Conservation (phyloP, 2,888 invertebrate species). For the Oscheius myriophilus region DNA sequence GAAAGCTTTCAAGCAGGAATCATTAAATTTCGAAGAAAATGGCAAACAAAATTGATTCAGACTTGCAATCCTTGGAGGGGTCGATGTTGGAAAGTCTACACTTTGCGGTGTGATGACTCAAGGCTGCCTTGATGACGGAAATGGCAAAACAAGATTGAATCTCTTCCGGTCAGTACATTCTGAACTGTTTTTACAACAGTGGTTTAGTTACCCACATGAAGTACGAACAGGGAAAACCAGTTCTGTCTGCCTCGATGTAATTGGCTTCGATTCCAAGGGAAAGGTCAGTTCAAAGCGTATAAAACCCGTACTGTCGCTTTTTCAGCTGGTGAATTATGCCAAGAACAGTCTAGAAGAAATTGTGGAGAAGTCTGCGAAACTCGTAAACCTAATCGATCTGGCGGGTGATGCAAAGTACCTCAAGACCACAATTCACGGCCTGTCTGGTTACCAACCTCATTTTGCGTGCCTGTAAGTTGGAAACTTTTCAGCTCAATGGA, state of each 20-base stretch:
- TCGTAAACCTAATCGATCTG: conserved; percentile 92
- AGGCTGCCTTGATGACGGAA: conserved; percentile 92
- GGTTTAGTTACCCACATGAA: conserved; percentile 83
- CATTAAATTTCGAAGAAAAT: not conserved
- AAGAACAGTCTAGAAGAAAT: conserved; percentile 77
- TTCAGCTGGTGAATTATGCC: conserved; percentile 65
- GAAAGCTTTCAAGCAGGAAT: conserved; percentile 7
- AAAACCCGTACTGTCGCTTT: not conserved
- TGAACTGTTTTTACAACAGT: not conserved
- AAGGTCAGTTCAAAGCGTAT: conserved; percentile 46
- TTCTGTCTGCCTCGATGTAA: conserved; percentile 85
- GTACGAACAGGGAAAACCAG: conserved; percentile 93
- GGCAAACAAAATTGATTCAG: conserved; percentile 74
- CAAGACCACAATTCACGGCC: conserved; percentile 90
- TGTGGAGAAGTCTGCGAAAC: conserved; percentile 88
- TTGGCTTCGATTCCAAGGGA: conserved; percentile 84
- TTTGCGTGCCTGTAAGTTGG: conserved; percentile 78
- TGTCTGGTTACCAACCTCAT: conserved; percentile 72
- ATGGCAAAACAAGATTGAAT: conserved; percentile 87
- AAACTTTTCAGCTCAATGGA: not conserved
- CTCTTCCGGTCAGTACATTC: conserved; percentile 78
- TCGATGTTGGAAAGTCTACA: conserved; percentile 88
- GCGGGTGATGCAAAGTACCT: conserved; percentile 96
- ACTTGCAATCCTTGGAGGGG: conserved; percentile 91
- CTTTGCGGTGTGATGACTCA: conserved; percentile 93